These are phyloP conservation scores for Amphiura filiformis DNA, from an alignment of 35 echinoderm and acorn worm species.

Conservation along the genomic window DNA sequence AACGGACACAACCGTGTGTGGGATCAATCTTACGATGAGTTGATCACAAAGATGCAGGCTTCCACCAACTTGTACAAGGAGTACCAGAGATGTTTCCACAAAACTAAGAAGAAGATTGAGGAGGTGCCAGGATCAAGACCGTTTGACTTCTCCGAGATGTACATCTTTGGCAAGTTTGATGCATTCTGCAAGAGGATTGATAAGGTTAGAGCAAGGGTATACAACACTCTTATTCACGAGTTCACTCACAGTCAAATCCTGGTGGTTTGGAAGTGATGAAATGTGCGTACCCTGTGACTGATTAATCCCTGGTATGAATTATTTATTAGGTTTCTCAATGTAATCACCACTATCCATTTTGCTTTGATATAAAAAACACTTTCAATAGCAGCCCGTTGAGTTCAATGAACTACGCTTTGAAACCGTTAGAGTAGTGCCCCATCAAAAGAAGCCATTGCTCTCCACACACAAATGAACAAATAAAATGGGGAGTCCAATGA, in stretches of 20 bases:
- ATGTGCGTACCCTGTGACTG: no score
- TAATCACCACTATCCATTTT: no score
- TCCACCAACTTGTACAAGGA: conserved; percentile 82
- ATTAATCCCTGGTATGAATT: no score
- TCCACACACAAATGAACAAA: no score
- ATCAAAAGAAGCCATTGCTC: no score
- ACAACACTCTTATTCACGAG: neutral
- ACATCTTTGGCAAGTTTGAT: conserved; percentile 99
- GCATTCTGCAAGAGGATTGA: conserved; percentile 96
- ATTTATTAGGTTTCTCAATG: no score
- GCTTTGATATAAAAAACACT: no score
- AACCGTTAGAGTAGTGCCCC: no score
- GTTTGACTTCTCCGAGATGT: conserved; percentile 99
- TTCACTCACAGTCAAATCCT: neutral
- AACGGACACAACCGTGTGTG: conserved; percentile 86
- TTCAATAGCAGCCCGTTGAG: no score
- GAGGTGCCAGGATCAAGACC: conserved; percentile 77
- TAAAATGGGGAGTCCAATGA: no score
- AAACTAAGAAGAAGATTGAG: conserved; percentile 97
- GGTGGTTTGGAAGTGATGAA: neutral
- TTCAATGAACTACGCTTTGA: no score
- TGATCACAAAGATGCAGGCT: conserved; percentile 68
- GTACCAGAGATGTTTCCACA: conserved; percentile 85
- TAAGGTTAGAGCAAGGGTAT: no score
- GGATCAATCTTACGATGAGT: conserved; percentile 77